Evolutionary conservation across 2,113 vertebrate genomes (phyloP).

Genomic region (Heliornis fulica): DNA sequence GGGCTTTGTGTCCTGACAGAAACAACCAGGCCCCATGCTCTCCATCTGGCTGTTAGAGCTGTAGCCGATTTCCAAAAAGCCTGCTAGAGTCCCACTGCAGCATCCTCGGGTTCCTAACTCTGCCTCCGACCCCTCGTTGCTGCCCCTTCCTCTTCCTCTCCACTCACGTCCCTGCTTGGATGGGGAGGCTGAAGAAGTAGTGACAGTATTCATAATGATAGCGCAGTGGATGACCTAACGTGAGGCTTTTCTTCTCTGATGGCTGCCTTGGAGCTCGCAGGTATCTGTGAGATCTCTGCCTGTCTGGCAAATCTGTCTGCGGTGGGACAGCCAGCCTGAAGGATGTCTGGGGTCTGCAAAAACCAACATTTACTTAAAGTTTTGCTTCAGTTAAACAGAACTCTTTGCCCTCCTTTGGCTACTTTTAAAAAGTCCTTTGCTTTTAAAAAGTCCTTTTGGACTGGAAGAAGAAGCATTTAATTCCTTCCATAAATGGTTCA

Average conservation of each 20-base stretch:
- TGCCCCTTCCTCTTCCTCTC: not conserved
- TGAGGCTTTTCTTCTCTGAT: not conserved
- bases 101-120: not conserved
- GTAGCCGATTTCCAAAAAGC: not conserved
- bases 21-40: not conserved
- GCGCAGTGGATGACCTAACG: rapidly evolving
- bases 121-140: not conserved
- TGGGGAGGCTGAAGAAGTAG: not conserved
- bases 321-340: no score
- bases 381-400: not conserved
- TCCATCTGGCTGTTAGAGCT: not conserved
- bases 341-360: no score
- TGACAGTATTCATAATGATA: not conserved
- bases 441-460: not conserved
- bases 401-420: not conserved
- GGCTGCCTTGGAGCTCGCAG: not conserved
- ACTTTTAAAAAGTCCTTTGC: no score
- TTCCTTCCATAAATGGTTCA: not conserved
- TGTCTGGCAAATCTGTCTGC: no score
- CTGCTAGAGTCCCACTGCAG: not conserved
- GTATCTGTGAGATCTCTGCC: not conserved
- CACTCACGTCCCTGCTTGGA: not conserved
- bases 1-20: not conserved
- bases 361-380: not conserved
- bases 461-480: not conserved